Evolutionary conservation across 2,113 vertebrate species (phyloP).

Genomic region (Nerophis lumbriciformis): DNA sequence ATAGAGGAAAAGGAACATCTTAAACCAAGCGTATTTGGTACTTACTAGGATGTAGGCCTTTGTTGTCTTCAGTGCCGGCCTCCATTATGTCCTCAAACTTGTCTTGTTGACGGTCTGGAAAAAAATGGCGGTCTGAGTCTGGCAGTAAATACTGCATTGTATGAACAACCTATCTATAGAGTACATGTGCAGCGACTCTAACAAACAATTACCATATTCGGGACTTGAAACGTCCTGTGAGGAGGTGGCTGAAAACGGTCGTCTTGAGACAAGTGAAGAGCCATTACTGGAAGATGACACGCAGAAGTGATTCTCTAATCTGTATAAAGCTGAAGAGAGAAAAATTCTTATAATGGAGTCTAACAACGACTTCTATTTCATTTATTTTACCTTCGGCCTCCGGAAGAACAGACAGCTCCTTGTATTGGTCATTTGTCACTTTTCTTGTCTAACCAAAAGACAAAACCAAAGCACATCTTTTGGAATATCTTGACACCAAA

Average conservation of each 20-base stretch:
- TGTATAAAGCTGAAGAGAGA: constrained; percentile 25
- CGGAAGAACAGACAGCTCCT: constrained; percentile 17
- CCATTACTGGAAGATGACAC: not conserved
- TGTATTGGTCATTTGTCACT: constrained; percentile 22
- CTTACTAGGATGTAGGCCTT: too few species aligned
- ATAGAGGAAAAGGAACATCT: too few species aligned
- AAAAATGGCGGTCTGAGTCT: too few species aligned
- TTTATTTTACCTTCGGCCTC: constrained; percentile 29
- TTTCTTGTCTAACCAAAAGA: constrained; percentile 11
- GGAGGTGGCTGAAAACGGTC: not conserved
- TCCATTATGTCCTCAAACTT: too few species aligned
- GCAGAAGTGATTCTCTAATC: constrained; percentile 4
- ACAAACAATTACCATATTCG: constrained; percentile 26
- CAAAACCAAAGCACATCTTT: not conserved
- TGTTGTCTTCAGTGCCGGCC: too few species aligned
- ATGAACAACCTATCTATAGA: too few species aligned
- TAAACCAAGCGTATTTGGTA: too few species aligned
- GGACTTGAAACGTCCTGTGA: constrained; percentile 16
- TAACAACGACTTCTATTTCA: not conserved
- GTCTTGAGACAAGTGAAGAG: not conserved
- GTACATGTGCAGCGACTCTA: too few species aligned
- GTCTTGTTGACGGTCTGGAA: too few species aligned
- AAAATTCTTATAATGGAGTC: not conserved
- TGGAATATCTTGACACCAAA: not conserved
- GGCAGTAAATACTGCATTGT: too few species aligned